Evolutionary conservation across 2,113 vertebrate genomes (phyloP).

Genomic region (Nestor notabilis): DNA sequence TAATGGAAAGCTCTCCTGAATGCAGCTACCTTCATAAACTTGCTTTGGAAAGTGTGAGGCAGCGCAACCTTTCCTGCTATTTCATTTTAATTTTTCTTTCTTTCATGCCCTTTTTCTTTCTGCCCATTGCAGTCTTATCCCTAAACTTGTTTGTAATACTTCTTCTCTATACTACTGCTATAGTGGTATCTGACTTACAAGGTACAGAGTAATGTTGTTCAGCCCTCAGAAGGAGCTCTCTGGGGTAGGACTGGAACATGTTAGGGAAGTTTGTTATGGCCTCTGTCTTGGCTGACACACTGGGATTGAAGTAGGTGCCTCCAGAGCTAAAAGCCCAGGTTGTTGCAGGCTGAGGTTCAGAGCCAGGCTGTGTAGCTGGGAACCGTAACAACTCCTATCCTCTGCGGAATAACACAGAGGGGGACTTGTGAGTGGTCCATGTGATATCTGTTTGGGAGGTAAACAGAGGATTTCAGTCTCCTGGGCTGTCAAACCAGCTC

Average conservation of each 20-base stretch:
- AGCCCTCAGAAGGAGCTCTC: conserved; percentile 1
- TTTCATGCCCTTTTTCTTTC: background rate
- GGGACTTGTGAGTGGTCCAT: conserved; percentile 41
- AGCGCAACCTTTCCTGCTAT: background rate
- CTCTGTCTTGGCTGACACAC: conserved; percentile 16
- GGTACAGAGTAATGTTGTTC: conserved; percentile 15
- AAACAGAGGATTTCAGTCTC: conserved; percentile 68
- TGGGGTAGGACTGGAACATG: background rate
- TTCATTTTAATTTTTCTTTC: background rate
- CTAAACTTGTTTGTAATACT: background rate
- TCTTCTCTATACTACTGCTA: background rate
- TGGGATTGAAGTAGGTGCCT: conserved; percentile 11
- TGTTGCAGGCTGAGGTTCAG: conserved; percentile 29
- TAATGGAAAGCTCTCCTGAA: background rate
- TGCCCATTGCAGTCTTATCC: background rate
- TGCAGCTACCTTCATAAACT: background rate
- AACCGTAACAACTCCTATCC: background rate
- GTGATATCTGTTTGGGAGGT: conserved; percentile 60
- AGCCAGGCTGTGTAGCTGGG: background rate
- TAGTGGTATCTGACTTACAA: background rate
- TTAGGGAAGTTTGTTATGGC: conserved; percentile 54
- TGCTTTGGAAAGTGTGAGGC: background rate
- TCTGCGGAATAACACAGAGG: conserved; percentile 48
- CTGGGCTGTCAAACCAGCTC: conserved; percentile 54
- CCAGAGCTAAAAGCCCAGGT: conserved; percentile 53